Percentiles rank a stretch among this genome's conserved stretches.
phyloP scores from a whole-genome alignment of 2,888 invertebrate species.

The Blomia tropicalis region DNA sequence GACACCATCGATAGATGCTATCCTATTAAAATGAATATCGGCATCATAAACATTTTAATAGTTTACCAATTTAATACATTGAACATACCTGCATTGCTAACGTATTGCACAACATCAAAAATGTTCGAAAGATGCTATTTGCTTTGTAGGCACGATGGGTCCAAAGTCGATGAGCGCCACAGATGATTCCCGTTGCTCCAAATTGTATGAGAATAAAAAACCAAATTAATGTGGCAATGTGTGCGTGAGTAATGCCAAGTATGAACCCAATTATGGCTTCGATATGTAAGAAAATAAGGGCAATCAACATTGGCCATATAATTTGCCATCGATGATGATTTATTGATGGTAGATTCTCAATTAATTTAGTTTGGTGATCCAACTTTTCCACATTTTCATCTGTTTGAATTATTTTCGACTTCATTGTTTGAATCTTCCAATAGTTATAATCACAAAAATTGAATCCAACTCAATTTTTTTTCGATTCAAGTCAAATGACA shows the following conservation, averaged over 20 bases:
- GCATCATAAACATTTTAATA: background rate
- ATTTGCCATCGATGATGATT: background rate
- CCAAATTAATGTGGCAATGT: constrained; percentile 18
- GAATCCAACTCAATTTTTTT: too few relatives aligned
- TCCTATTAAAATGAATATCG: constrained; percentile 30
- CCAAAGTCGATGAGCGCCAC: constrained; percentile 26
- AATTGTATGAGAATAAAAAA: constrained; percentile 12
- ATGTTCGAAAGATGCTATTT: constrained; percentile 4
- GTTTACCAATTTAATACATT: background rate
- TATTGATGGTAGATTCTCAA: too few relatives aligned
- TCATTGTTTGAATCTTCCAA: too few relatives aligned
- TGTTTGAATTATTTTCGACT: too few relatives aligned
- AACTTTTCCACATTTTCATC: too few relatives aligned
- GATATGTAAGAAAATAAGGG: constrained; percentile 16
- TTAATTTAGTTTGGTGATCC: too few relatives aligned
- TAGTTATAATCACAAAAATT: too few relatives aligned
- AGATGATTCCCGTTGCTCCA: constrained; percentile 22
- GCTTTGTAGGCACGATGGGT: constrained; percentile 24
- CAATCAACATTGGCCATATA: constrained; percentile 19
- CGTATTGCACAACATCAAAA: constrained; percentile 22
- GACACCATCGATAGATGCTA: constrained; percentile 36
- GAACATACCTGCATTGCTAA: constrained; percentile 28
- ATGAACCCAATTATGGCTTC: constrained; percentile 20
- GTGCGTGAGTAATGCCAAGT: constrained; percentile 11
- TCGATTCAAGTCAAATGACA: too few relatives aligned